A percentile compares a stretch with the other conserved stretches of the same genome.
These are phyloP conservation scores for Halcyon malimbica DNA, from an alignment of 2,113 vertebrate species.

Conservation along the genomic window DNA sequence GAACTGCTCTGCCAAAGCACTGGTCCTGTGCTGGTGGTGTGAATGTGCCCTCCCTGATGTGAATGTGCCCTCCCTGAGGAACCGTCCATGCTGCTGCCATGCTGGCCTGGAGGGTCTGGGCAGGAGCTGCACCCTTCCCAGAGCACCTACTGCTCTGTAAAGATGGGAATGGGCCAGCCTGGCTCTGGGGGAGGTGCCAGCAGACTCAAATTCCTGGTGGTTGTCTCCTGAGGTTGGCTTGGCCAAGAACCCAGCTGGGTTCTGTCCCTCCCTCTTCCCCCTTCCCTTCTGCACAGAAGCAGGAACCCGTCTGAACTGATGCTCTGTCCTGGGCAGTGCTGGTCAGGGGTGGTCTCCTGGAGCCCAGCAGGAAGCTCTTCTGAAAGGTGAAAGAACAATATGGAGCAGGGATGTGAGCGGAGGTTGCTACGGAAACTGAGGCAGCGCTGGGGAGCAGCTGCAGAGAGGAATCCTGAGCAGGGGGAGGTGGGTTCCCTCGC, in stretches of 20 bases:
- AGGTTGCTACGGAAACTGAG: background rate
- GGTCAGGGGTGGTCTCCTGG: fast-evolving
- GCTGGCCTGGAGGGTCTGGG: background rate
- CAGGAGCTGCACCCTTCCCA: fast-evolving
- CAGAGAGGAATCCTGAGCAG: fast-evolving
- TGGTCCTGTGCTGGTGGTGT: background rate
- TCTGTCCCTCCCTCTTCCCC: background rate
- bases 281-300: background rate
- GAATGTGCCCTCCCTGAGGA: background rate
- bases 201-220: fast-evolving
- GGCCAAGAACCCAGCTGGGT: background rate
- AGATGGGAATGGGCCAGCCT: background rate
- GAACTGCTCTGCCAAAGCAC: too few species aligned
- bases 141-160: background rate
- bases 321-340: fast-evolving
- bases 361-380: background rate
- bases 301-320: fast-evolving
- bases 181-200: background rate
- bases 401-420: background rate
- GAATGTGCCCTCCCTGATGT: background rate
- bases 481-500: background rate
- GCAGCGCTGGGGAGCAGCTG: background rate
- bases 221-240: fast-evolving
- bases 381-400: background rate
- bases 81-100: background rate